Evolutionary conservation across 1,140 invertebrate species (phyloP).

Genomic region (Telenomus remus): DNA sequence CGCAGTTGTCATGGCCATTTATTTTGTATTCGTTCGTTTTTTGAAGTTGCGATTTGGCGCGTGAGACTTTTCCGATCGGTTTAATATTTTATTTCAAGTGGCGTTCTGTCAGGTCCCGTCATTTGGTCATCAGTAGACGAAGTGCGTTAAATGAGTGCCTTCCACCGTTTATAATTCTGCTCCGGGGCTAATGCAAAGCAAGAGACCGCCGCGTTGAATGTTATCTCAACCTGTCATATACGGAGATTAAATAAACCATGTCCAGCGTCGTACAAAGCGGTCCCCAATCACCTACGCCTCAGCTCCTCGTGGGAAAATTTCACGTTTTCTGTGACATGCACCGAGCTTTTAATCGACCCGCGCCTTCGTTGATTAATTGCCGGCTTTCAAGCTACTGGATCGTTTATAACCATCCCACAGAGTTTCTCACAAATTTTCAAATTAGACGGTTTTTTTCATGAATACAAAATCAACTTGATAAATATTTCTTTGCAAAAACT

Average conservation of each 20-base stretch:
- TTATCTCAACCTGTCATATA: constrained; percentile 57
- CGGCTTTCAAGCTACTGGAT: background rate
- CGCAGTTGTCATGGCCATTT: constrained; percentile 9
- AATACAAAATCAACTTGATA: too few relatives aligned
- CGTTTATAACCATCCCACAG: too few relatives aligned
- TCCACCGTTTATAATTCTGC: constrained; percentile 55
- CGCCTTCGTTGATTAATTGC: constrained; percentile 11
- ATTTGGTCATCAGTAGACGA: constrained; percentile 53
- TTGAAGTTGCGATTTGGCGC: constrained; percentile 33
- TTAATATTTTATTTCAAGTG: constrained; percentile 53
- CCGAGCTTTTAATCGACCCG: constrained; percentile 9
- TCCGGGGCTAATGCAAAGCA: constrained; percentile 56
- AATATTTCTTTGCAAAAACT: too few relatives aligned
- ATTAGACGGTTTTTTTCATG: too few relatives aligned
- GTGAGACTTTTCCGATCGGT: constrained; percentile 41
- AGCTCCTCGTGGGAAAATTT: constrained; percentile 46
- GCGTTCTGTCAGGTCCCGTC: constrained; percentile 51
- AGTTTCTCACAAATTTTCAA: too few relatives aligned
- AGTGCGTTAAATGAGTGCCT: constrained; percentile 55
- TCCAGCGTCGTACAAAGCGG: constrained; percentile 49
- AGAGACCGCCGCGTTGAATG: constrained; percentile 49
- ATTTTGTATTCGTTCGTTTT: background rate
- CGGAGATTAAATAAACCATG: constrained; percentile 58
- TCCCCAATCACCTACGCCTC: constrained; percentile 44
- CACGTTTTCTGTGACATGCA: constrained; percentile 38